Conservation (phyloP, 92 coral and sea anemone species). For the Palythoa grandis region DNA sequence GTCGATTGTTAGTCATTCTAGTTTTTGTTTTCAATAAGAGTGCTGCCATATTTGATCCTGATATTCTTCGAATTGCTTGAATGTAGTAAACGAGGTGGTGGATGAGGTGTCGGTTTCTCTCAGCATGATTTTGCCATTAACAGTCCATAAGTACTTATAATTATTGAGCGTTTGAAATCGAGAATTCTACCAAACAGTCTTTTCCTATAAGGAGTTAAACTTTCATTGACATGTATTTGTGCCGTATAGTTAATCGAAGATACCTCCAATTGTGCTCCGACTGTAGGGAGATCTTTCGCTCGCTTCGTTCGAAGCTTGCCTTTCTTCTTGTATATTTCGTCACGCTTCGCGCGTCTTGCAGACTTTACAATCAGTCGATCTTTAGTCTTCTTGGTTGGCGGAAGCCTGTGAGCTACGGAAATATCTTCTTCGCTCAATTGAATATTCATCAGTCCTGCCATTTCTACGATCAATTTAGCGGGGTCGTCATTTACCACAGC, state of each 20-base stretch:
- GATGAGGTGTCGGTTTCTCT: conserved; percentile 45
- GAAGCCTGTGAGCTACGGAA: conserved; percentile 32
- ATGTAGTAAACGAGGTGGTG: conserved; percentile 10
- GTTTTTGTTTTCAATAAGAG: not conserved
- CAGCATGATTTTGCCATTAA: conserved; percentile 51
- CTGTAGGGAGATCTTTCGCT: conserved; percentile 39
- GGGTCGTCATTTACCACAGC: too few species aligned
- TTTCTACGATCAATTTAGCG: too few species aligned
- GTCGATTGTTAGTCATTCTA: conserved; percentile 14
- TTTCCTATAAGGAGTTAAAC: conserved; percentile 42
- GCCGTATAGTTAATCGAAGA: conserved; percentile 25
- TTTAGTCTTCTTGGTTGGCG: conserved; percentile 31
- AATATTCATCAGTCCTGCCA: conserved; percentile 28
- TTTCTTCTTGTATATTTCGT: conserved; percentile 45
- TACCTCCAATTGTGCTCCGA: conserved; percentile 16
- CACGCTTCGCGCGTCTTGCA: conserved; percentile 32
- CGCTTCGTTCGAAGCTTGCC: conserved; percentile 39
- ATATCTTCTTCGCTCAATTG: not conserved
- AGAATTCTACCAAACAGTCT: conserved; percentile 40
- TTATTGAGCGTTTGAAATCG: conserved; percentile 32
- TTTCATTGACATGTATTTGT: too few species aligned
- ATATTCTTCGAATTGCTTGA: conserved; percentile 42
- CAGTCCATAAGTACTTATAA: conserved; percentile 49
- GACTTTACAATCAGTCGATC: conserved; percentile 38
- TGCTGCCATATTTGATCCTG: not conserved